A percentile compares a stretch with the other conserved stretches of the same genome.
These are phyloP conservation scores for Sebastes melanostomus DNA, from an alignment of 2,797 vertebrate genomes.

Conservation along the genomic window DNA sequence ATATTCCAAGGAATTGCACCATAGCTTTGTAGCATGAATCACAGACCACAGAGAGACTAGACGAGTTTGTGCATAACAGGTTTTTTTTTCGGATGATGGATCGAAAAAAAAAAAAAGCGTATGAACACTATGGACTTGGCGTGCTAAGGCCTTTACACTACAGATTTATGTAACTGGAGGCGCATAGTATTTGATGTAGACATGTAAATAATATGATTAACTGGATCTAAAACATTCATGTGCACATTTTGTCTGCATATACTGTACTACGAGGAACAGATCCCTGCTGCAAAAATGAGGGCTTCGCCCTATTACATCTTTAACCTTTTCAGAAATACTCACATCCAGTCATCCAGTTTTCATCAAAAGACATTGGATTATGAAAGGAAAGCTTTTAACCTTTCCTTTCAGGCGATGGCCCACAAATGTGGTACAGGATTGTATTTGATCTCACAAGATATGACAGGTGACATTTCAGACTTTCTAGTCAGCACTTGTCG, in stretches of 20 bases:
- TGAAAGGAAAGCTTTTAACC: background rate
- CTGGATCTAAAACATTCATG: background rate
- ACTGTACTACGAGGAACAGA: background rate
- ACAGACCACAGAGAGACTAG: no score
- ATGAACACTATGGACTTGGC: background rate
- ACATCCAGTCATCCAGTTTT: background rate
- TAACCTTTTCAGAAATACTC: background rate
- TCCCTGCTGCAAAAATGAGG: background rate
- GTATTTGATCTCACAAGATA: slow-evolving; percentile 39
- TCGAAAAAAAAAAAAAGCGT: background rate
- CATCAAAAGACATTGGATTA: background rate
- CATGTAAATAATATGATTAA: background rate
- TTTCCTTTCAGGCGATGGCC: background rate
- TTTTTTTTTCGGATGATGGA: background rate
- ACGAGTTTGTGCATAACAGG: background rate
- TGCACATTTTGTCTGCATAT: background rate
- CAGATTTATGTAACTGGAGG: background rate
- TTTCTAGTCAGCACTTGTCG: slow-evolving; percentile 56
- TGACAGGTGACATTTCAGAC: slow-evolving; percentile 36
- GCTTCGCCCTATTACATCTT: background rate
- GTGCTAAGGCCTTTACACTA: background rate
- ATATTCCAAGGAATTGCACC: no score
- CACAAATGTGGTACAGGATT: slow-evolving; percentile 1
- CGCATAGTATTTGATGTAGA: background rate
- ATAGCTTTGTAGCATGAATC: no score